phyloP scores from a whole-genome alignment of 2,888 invertebrate genomes.

The Lasius platythorax region DNA sequence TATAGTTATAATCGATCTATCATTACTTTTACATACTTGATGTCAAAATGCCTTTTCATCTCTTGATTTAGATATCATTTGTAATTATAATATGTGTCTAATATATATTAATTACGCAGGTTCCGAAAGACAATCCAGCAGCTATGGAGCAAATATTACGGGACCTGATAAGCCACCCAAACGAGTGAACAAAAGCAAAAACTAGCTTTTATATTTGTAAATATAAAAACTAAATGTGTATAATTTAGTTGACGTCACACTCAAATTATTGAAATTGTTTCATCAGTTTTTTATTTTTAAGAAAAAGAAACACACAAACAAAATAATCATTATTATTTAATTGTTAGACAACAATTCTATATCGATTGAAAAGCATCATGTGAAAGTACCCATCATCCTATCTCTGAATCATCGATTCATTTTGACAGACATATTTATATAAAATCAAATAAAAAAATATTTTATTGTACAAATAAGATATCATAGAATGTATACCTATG shows the following conservation, averaged over 20 bases:
- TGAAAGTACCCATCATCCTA: too few relatives aligned
- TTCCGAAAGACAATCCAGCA: conserved; percentile 89
- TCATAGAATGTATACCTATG: too few relatives aligned
- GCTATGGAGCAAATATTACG: conserved; percentile 86
- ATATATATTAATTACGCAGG: conserved; percentile 63
- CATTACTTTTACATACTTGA: neutral
- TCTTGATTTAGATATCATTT: neutral
- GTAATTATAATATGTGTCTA: neutral
- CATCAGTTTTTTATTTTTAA: too few relatives aligned
- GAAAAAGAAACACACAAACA: too few relatives aligned
- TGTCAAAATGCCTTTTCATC: neutral
- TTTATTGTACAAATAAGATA: too few relatives aligned
- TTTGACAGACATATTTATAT: too few relatives aligned
- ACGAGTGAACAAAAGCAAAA: neutral
- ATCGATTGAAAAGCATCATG: too few relatives aligned
- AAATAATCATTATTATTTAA: too few relatives aligned
- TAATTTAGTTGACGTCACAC: neutral
- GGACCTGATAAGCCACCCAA: conserved; percentile 73
- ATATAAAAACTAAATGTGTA: neutral
- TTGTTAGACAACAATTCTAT: too few relatives aligned
- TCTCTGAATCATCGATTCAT: too few relatives aligned
- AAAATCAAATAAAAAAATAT: too few relatives aligned
- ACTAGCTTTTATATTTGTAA: neutral
- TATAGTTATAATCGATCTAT: neutral
- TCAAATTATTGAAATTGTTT: neutral